Evolutionary conservation across 2,797 vertebrate species (phyloP).

Genomic region (Microchirus variegatus): DNA sequence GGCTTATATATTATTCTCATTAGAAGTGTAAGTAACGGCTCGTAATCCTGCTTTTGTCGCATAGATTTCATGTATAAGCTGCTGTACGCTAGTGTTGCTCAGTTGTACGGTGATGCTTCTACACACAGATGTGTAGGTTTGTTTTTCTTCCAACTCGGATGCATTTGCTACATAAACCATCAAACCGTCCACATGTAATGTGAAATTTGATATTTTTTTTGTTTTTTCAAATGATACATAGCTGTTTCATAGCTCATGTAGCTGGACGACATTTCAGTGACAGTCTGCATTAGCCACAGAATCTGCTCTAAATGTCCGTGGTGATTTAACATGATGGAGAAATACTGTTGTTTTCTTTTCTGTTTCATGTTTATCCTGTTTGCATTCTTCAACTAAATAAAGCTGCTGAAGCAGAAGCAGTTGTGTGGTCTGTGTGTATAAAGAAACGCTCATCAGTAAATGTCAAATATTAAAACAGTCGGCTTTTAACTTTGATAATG

Average conservation of each 20-base stretch:
- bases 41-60: slow-evolving; percentile 8
- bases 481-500: too few species aligned
- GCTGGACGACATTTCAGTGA: not conserved
- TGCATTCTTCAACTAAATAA: slow-evolving; percentile 51
- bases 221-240: too few species aligned
- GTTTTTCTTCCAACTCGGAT: not conserved
- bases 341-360: not conserved
- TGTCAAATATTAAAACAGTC: too few species aligned
- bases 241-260: not conserved
- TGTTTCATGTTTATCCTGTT: slow-evolving; percentile 23
- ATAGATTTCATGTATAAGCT: slow-evolving; percentile 1
- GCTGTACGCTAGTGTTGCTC: not conserved
- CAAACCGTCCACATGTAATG: not conserved
- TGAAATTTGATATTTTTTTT: not conserved
- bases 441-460: not conserved
- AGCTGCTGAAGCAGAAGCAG: slow-evolving; percentile 23
- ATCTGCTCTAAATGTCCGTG: slow-evolving; percentile 6
- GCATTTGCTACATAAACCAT: not conserved
- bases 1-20: not conserved
- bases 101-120: not conserved
- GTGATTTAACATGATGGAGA: not conserved
- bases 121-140: too few species aligned
- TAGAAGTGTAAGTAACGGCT: slow-evolving; percentile 30
- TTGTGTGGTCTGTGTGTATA: not conserved
- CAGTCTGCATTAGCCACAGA: not conserved